These are phyloP conservation scores for Pao palembangensis DNA, from an alignment of 2,113 vertebrate species.

Conservation along the genomic window DNA sequence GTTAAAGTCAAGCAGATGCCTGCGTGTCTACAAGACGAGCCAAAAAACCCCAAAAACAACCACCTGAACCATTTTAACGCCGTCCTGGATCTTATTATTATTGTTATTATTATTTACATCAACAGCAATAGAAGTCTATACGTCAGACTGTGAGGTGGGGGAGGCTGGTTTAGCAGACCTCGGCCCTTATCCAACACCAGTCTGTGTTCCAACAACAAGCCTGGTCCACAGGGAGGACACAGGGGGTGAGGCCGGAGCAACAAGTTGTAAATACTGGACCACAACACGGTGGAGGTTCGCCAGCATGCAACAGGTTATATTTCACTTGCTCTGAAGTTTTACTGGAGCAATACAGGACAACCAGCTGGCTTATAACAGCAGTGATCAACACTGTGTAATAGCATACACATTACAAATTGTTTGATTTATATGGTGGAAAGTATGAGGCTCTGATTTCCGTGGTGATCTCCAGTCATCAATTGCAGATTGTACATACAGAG, in stretches of 20 bases:
- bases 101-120: neutral
- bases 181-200: slow-evolving; percentile 40
- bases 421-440: slow-evolving; percentile 1
- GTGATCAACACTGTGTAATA: slow-evolving; percentile 31
- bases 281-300: slow-evolving; percentile 37
- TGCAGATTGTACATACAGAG: slow-evolving; percentile 25
- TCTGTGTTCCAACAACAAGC: slow-evolving; percentile 49
- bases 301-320: slow-evolving; percentile 40
- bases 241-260: slow-evolving; percentile 14
- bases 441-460: slow-evolving; percentile 11
- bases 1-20: too few species aligned
- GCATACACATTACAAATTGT: slow-evolving; percentile 24
- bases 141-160: slow-evolving; percentile 37
- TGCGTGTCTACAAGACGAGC: too few species aligned
- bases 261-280: slow-evolving; percentile 36
- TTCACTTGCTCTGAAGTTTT: slow-evolving; percentile 25
- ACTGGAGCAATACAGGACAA: slow-evolving; percentile 33
- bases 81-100: too few species aligned
- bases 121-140: slow-evolving; percentile 42
- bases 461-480: slow-evolving; percentile 35
- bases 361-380: slow-evolving; percentile 40
- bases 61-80: too few species aligned
- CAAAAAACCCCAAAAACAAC: too few species aligned
- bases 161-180: slow-evolving; percentile 20
- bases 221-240: slow-evolving; percentile 43